phyloP scores from a whole-genome alignment of 2,113 vertebrate species.

The Clarias magur region DNA sequence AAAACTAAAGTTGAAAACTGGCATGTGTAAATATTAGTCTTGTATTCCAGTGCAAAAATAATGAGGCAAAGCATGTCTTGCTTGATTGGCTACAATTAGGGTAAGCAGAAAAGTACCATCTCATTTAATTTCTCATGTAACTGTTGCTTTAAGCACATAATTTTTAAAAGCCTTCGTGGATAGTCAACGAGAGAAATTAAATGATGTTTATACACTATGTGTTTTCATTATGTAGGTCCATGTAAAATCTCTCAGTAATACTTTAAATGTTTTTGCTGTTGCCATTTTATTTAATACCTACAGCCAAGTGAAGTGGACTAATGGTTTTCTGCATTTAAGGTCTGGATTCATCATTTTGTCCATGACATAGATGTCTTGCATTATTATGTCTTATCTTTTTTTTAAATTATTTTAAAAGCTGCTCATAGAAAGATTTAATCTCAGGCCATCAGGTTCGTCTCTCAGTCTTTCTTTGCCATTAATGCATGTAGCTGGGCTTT shows the following conservation, averaged over 20 bases:
- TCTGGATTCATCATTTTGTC: neutral
- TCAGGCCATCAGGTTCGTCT: slow-evolving; percentile 3
- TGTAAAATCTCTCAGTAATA: neutral
- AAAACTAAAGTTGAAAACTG: neutral
- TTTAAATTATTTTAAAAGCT: slow-evolving; percentile 15
- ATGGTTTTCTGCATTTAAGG: neutral
- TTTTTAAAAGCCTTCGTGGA: neutral
- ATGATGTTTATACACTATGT: neutral
- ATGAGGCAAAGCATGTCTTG: neutral
- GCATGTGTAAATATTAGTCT: neutral
- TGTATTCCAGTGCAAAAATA: neutral
- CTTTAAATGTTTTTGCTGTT: neutral
- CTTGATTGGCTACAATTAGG: neutral
- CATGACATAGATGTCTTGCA: neutral
- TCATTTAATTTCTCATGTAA: neutral
- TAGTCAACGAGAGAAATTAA: neutral
- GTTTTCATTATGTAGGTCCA: neutral
- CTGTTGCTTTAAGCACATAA: neutral
- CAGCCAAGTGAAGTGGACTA: neutral
- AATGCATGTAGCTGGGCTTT: slow-evolving; percentile 42
- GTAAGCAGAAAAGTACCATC: too few species aligned
- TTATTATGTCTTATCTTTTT: neutral
- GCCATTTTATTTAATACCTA: slow-evolving; percentile 5
- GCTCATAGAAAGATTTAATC: slow-evolving; percentile 3
- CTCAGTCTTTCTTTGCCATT: slow-evolving; percentile 22